Base-by-base conservation (phyloP, 1,140 invertebrate genomes). In the Mercenaria mercenaria region DNA sequence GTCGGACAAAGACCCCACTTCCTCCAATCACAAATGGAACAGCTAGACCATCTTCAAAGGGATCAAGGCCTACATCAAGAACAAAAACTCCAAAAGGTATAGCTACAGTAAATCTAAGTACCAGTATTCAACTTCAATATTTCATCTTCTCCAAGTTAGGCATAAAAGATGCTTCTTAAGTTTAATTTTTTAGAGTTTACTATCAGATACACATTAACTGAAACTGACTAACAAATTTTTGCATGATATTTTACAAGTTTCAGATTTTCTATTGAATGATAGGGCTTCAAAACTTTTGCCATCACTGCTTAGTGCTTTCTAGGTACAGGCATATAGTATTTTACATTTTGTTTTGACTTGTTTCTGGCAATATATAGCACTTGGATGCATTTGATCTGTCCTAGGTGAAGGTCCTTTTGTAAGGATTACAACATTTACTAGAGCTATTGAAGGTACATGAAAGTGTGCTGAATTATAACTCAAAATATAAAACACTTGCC, bases 11-110 rank as follows among this genome's bases (percentile, higher is more conserved):
- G 77, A 94, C 92, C 76, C 94, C 95, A 26, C 90, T 95, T 29
- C 95, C 95, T 47, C 95, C 95, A 13, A 95, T 95, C 43, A 89
- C 92, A 43, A 88, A 91, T 77, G 93, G 93, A 59, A 92, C 92
- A 13, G 92, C 93, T 72, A 77, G 86, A 39, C 87, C 85, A 18
- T 52, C 79, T 39, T 89, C 90, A 3, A 88, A 84, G 18, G 81
- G 88, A 50, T 90, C 90, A 29, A 85, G 91, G 37, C 84, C 89
- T 41, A n/a, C 83, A 67, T 89, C 88, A 39, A 89, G 47, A 64
- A 84, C 86, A 32, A 80, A 32, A 81, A 43, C 86, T 20, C 82
- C 82, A 26, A 88, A 88, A 88, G 86, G 86, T 88, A 82, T n/a
- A n/a, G n/a, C n/a, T n/a, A n/a, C n/a, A 59, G 13, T 37, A 6